Conservation (phyloP, 2,888 invertebrate genomes). For the Habrosyne pyritoides region DNA sequence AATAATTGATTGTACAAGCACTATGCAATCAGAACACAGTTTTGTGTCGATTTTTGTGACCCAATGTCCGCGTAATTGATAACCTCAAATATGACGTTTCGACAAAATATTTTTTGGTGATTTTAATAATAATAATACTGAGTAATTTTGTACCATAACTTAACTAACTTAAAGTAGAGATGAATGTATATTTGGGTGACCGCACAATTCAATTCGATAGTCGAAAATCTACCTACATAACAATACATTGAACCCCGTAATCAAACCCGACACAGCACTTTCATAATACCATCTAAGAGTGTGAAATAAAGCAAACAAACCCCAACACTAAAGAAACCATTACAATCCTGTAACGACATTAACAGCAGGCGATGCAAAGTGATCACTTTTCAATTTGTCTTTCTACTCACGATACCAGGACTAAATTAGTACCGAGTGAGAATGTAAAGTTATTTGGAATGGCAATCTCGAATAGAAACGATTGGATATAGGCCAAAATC, state of each 20-base stretch:
- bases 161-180: too few relatives aligned
- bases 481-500: slow-evolving; percentile 71
- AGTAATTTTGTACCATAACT: too few relatives aligned
- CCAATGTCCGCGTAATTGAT: too few relatives aligned
- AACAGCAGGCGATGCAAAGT: slow-evolving; percentile 33
- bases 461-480: slow-evolving; percentile 65
- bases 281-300: not conserved
- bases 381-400: slow-evolving; percentile 52
- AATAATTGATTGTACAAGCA: too few relatives aligned
- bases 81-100: too few relatives aligned
- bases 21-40: too few relatives aligned
- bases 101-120: too few relatives aligned
- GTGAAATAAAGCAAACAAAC: not conserved
- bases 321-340: slow-evolving; percentile 12
- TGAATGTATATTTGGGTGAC: too few relatives aligned
- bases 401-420: slow-evolving; percentile 50
- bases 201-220: too few relatives aligned
- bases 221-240: too few relatives aligned
- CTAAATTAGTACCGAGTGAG: slow-evolving; percentile 53
- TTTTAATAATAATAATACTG: too few relatives aligned
- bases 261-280: not conserved
- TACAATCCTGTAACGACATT: slow-evolving; percentile 20
- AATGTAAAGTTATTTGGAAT: slow-evolving; percentile 47
- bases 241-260: not conserved
- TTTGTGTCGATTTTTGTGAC: too few relatives aligned